These are phyloP conservation scores for Galeopterus variegatus DNA, from an alignment of 2,113 vertebrate genomes.

Conservation along the genomic window DNA sequence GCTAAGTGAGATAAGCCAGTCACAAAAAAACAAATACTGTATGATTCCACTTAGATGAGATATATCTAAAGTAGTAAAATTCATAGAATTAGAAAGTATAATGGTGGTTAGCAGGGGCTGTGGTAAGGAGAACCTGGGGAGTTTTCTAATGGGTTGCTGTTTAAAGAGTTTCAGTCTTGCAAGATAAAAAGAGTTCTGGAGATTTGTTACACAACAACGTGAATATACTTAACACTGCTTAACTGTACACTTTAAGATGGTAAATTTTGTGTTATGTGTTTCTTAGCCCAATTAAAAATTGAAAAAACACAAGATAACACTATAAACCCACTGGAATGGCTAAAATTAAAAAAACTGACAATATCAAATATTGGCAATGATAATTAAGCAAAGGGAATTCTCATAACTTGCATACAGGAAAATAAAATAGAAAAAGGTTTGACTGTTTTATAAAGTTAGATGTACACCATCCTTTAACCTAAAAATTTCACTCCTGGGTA, in stretches of 20 bases:
- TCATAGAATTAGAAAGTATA: neutral
- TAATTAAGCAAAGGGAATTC: neutral
- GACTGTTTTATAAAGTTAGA: neutral
- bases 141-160: no score
- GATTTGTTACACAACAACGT: neutral
- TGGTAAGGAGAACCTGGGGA: neutral
- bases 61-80: neutral
- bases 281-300: conserved; percentile 36
- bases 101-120: neutral
- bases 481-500: neutral
- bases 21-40: conserved; percentile 17
- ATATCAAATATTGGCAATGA: neutral
- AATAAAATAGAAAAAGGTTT: conserved; percentile 41
- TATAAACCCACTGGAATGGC: neutral
- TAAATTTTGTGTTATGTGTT: neutral
- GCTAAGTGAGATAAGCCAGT: neutral
- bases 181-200: neutral
- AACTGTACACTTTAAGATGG: neutral
- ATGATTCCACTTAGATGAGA: neutral
- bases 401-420: neutral
- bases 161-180: neutral
- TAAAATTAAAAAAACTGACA: neutral
- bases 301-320: neutral
- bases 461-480: neutral
- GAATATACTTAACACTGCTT: neutral